These are phyloP conservation scores for Dryobates pubescens DNA, from an alignment of 2,797 vertebrate species.

Conservation along the genomic window DNA sequence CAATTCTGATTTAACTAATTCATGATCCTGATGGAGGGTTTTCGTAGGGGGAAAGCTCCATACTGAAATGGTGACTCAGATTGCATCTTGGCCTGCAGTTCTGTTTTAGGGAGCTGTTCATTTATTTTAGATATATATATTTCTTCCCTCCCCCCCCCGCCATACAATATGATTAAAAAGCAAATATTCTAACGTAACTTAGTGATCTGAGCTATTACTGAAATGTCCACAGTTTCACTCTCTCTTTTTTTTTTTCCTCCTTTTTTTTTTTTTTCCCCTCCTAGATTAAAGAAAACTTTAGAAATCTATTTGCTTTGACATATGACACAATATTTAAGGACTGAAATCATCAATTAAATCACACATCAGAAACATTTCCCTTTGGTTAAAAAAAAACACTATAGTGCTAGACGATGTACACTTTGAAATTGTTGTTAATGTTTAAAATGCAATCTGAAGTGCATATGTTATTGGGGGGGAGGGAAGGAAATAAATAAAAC, in stretches of 20 bases:
- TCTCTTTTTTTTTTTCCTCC: conserved; percentile 73
- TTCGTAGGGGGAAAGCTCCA: conserved; percentile 18
- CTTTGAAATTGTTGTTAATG: conserved; percentile 72
- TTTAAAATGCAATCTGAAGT: conserved; percentile 70
- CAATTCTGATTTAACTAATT: conserved; percentile 52
- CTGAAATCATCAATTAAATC: conserved; percentile 74
- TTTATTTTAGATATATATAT: neutral
- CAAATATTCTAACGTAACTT: conserved; percentile 75
- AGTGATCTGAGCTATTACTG: conserved; percentile 74
- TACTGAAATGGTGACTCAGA: conserved; percentile 66
- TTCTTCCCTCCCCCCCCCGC: too few species aligned
- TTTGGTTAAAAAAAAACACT: conserved; percentile 63
- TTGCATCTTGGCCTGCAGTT: conserved; percentile 73
- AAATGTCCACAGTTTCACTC: conserved; percentile 75
- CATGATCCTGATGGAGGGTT: conserved; percentile 60
- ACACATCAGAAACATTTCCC: conserved; percentile 72
- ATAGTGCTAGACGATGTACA: conserved; percentile 70
- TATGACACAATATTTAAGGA: conserved; percentile 75
- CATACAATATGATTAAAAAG: conserved; percentile 73
- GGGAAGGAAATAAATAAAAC: neutral
- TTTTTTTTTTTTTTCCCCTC: conserved; percentile 61
- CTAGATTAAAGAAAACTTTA: conserved; percentile 76
- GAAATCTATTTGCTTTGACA: conserved; percentile 76
- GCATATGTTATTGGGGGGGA: conserved; percentile 46
- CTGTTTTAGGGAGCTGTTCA: conserved; percentile 67